phyloP scores from a whole-genome alignment of 2,888 invertebrate species.

The Drosophila percnosoma region DNA sequence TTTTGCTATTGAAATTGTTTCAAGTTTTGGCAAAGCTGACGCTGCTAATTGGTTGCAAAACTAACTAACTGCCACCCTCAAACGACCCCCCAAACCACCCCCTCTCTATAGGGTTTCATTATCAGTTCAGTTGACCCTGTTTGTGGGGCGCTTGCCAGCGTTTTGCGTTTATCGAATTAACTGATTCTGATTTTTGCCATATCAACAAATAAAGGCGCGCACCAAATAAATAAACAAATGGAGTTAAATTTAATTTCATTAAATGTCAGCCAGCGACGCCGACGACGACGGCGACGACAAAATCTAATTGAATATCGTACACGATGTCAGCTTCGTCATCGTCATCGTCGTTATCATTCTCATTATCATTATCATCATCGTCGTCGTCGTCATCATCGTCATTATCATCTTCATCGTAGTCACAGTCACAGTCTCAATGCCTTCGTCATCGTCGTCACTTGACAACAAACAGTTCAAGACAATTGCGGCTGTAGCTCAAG shows the following conservation, averaged over 20 bases:
- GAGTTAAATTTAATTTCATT: constrained; percentile 76
- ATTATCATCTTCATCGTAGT: constrained; percentile 1
- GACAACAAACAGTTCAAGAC: constrained; percentile 59
- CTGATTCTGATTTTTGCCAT: constrained; percentile 53
- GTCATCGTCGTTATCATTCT: neutral
- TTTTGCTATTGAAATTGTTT: constrained; percentile 60
- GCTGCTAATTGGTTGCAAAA: constrained; percentile 39
- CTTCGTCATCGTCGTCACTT: constrained; percentile 41
- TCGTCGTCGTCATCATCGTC: neutral
- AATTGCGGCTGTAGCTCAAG: constrained; percentile 39
- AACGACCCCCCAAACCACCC: too few species aligned
- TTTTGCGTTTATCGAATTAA: constrained; percentile 61
- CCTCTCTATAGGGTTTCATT: constrained; percentile 23
- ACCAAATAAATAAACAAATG: constrained; percentile 72
- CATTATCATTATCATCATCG: constrained; percentile 2
- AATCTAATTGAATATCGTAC: constrained; percentile 71
- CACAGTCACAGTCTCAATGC: constrained; percentile 7
- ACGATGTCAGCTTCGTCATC: constrained; percentile 28
- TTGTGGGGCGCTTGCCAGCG: constrained; percentile 16
- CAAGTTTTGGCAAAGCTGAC: constrained; percentile 40
- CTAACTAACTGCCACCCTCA: neutral
- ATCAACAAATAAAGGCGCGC: constrained; percentile 35
- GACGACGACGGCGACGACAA: constrained; percentile 14
- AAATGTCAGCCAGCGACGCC: constrained; percentile 47
- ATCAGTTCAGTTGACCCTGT: constrained; percentile 63